Percentiles rank a stretch among this genome's conserved stretches.
Evolutionary conservation across 1,140 invertebrate genomes (phyloP).

Genomic region (Rhynchophorus ferrugineus): DNA sequence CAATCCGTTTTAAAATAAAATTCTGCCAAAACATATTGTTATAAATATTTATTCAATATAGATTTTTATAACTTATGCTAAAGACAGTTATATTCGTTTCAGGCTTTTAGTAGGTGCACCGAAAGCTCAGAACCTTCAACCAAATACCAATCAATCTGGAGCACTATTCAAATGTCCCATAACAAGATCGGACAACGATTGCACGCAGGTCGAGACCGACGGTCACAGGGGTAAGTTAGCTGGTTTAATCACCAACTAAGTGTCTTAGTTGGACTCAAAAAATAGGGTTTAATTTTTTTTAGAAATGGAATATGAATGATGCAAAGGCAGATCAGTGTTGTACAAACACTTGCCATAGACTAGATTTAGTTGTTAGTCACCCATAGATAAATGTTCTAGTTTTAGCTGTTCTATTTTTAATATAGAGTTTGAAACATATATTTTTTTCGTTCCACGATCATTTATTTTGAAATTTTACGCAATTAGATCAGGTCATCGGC

Average conservation of each 20-base stretch:
- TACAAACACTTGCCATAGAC: slow-evolving; percentile 13
- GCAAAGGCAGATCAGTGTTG: slow-evolving; percentile 4
- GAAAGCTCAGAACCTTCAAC: slow-evolving; percentile 75
- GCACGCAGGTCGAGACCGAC: slow-evolving; percentile 78
- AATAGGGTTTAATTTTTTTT: neutral
- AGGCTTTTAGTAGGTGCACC: slow-evolving; percentile 92
- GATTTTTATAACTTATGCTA: too few relatives aligned
- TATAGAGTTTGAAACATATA: too few relatives aligned
- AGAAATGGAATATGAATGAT: neutral
- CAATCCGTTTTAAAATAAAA: too few relatives aligned
- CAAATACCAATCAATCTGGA: slow-evolving; percentile 74
- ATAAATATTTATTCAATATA: too few relatives aligned
- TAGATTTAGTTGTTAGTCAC: neutral
- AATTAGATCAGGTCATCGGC: too few relatives aligned
- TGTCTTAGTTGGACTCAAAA: neutral
- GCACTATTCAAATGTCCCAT: slow-evolving; percentile 82
- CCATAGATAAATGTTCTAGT: neutral
- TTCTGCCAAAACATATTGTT: too few relatives aligned
- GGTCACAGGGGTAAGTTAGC: slow-evolving; percentile 63
- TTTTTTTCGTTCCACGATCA: too few relatives aligned
- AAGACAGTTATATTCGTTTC: too few relatives aligned
- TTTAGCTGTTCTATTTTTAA: too few relatives aligned
- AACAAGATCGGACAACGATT: slow-evolving; percentile 58
- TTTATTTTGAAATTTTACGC: too few relatives aligned
- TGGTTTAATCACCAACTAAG: neutral